Conservation (phyloP, 2,888 invertebrate species). For the Lithophane socia region DNA sequence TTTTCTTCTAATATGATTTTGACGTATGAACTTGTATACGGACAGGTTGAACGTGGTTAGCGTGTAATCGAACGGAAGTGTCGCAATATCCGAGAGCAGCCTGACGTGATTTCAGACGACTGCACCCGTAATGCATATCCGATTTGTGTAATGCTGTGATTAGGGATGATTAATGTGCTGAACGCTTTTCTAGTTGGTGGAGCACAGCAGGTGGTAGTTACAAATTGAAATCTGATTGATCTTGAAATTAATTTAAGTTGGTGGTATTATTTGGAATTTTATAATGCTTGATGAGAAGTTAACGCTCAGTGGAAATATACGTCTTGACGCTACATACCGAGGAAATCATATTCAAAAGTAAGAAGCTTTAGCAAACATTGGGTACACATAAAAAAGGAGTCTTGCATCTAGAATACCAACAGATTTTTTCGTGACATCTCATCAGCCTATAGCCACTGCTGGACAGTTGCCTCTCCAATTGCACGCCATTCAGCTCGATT, state of each 20-base stretch:
- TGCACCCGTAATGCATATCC: conserved; percentile 56
- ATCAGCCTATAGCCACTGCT: too few relatives aligned
- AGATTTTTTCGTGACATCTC: too few relatives aligned
- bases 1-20: not conserved
- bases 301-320: too few relatives aligned
- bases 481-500: too few relatives aligned
- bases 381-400: not conserved
- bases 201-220: conserved; percentile 31
- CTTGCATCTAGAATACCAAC: not conserved
- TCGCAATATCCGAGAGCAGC: conserved; percentile 69
- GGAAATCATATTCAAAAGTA: too few relatives aligned
- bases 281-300: not conserved
- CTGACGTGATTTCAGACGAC: conserved; percentile 40
- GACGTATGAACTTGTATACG: conserved; percentile 13
- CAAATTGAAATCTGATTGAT: conserved; percentile 22
- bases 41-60: conserved; percentile 45
- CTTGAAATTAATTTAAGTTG: not conserved
- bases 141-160: conserved; percentile 51
- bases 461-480: too few relatives aligned
- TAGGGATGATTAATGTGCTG: conserved; percentile 41
- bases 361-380: not conserved
- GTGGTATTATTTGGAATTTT: not conserved
- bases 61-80: conserved; percentile 68
- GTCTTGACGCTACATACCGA: too few relatives aligned
- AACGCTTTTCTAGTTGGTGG: conserved; percentile 6